Evolutionary conservation across 2,797 vertebrate species (phyloP), one percentile per base, ranked within the genome.

Genomic region (Allenopithecus nigroviridis): DNA sequence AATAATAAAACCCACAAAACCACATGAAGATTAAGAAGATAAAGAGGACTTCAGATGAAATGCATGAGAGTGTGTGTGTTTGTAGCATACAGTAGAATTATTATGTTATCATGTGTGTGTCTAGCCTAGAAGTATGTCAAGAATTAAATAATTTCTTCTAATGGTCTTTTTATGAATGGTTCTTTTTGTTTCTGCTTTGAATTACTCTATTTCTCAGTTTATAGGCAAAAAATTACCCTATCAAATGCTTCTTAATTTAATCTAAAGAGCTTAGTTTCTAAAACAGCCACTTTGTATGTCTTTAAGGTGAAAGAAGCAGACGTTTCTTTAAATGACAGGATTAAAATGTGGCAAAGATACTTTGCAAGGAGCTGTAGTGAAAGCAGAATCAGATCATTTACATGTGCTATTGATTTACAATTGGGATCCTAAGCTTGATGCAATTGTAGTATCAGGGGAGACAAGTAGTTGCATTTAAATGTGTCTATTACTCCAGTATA

Each of bases 361-460:
- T 16, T 86, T 95, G 43, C 92, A 86, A 94, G 95, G 93, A 97
- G 95, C 97, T 94, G 70, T 50, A 84, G 93, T 94, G 96, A 95
- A 97, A 70, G 74, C 7, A 97, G 57, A 88, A 86, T 81, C 39
- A 90, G 81, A 97, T 96, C 64, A 98, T 96, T 97, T 92, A 74
- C 19, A 94, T 97, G 84, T 96, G 43, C 92, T 96, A 93, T 98
- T 92, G 95, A 98, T 98, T 98, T 98, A 98, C 84, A 96, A 93
- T 96, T 96, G 96, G 10, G n/a, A 92, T 97, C 79, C 87, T 76
- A 84, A 94, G 57, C 95, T 97, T 96, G 96, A 98, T 96, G 97
- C 96, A 98, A 98, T 95, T 64, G 30, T 95, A 86, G 72, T 91
- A 97, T 59, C 33, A 95, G 22, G 96, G 50, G 53, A 90, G 75